phyloP scores from a whole-genome alignment of 2,888 invertebrate species.

The Calliopum simillimum region DNA sequence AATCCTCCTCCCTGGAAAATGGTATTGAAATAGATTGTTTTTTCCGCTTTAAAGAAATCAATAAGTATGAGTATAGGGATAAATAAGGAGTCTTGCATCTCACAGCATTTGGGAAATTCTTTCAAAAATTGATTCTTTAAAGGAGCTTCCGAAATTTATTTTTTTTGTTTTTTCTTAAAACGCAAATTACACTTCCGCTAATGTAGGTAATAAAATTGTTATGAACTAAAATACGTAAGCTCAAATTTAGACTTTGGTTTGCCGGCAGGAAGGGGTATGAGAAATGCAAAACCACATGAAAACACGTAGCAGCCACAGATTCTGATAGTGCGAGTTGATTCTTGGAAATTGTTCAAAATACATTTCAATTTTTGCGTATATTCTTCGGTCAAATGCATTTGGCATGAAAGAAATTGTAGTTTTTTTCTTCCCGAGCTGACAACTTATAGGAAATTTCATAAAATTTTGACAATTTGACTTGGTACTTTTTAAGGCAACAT shows the following conservation, averaged over 20 bases:
- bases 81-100: too few relatives aligned
- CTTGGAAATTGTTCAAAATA: slow-evolving; percentile 19
- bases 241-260: too few relatives aligned
- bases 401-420: slow-evolving; percentile 8
- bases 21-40: too few relatives aligned
- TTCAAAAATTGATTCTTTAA: too few relatives aligned
- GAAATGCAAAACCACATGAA: neutral
- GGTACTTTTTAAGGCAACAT: neutral
- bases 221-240: neutral
- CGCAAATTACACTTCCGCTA: neutral
- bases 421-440: slow-evolving; percentile 3
- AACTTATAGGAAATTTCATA: slow-evolving; percentile 21
- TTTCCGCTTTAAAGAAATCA: too few relatives aligned
- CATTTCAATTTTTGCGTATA: slow-evolving; percentile 19
- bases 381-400: slow-evolving; percentile 26
- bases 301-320: slow-evolving; percentile 20
- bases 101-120: too few relatives aligned
- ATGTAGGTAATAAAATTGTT: slow-evolving; percentile 18
- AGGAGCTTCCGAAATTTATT: neutral
- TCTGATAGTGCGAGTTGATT: neutral
- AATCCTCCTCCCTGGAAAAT: too few relatives aligned
- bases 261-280: too few relatives aligned
- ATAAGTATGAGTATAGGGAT: too few relatives aligned
- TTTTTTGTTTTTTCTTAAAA: too few relatives aligned
- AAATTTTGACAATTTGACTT: slow-evolving; percentile 10